Evolutionary conservation across 2,797 vertebrate genomes (phyloP), one percentile per base, ranked within the genome.

Genomic region (Channallabes apus): DNA sequence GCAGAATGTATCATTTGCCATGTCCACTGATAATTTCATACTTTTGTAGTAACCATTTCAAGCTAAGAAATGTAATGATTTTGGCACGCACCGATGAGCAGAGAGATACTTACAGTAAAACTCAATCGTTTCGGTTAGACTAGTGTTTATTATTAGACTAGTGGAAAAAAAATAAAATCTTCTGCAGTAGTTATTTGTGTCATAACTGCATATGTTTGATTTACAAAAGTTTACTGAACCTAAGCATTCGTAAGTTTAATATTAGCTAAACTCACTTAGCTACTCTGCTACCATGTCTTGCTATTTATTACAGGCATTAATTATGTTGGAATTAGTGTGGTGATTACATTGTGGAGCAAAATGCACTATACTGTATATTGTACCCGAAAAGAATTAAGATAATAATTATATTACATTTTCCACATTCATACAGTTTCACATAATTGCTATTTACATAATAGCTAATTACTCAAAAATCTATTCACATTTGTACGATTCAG

Each of bases 381-480:
- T 64, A 86, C 59, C 67, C 84, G 82, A 69, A 86, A 86, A 82
- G 79, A 86, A 29, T 29, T 24, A 29, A 82, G 86, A 87, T 80
- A 87, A 24, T 82, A 61, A 84, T 80, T 84, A 79, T 35, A 32
- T 32, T 41, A 41, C 41, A n/a, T 41, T 56, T 80, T 24, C 38
- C 20, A 51, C 14, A 61, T 77, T 32, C n/a, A 68, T 35, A 54
- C 58, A 46, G 46, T 80, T 41, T 58, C 2, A 81, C n/a, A 59
- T 72, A 84, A 89, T 82, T 83, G 75, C 41, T 32, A 27, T 68
- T 56, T 82, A 58, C 12, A 59, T 38, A 71, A 46, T 8, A 46
- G 41, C 41, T 46, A 46, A 46, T 46, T 46, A 46, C 41, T 46
- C 41, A 38, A 46, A 38, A 46, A 24, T 77, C 41, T 71, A 6